Evolutionary conservation across 2,888 invertebrate species (phyloP), one percentile per base, ranked within the genome.

Genomic region (Dryococelus australis): DNA sequence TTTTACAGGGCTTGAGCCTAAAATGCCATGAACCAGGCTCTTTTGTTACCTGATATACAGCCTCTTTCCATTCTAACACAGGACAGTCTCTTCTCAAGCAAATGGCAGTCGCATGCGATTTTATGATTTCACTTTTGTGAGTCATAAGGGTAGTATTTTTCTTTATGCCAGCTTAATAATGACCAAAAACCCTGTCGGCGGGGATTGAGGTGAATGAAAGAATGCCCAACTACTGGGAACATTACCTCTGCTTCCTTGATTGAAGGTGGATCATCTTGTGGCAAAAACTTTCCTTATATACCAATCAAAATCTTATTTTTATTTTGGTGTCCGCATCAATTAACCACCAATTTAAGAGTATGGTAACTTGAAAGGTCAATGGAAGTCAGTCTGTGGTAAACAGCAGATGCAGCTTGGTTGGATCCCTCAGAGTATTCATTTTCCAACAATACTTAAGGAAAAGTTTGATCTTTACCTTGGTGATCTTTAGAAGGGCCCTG

Each of bases 21-120:
- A 83, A 83, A 28, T 83, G 83, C 83, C 83, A 35, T 83, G 35
- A 28, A 35, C 28, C 83, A 83, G 35, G 83, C 83, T 83, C 83
- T 83, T 83, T 28, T 83, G 24, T 43, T 35, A 83, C 35, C 83
- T 83, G 6, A 28, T 8, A 9, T 6, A 83, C 83, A 24, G 3
- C 83, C 83, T 83, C 83, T 28, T 83, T 83, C 83, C 83, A 27
- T n/a, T 13, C 28, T 83, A 83, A 28, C 28, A 83, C 83, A 27
- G 83, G 83, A 12, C 28, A 83, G 16, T 83, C 83, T 83, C 6
- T 27, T 83, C 83, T 35, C 20, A 83, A 13, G 16, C 35, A 35
- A 35, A 83, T 28, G 28, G 26, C 83, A 83, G 83, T 83, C 35
- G 83, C 83, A 83, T 83, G 83, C 20, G 28, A 83, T 83, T 24